Conservation (phyloP, 2,888 invertebrate genomes). For the Dione vanillae region DNA sequence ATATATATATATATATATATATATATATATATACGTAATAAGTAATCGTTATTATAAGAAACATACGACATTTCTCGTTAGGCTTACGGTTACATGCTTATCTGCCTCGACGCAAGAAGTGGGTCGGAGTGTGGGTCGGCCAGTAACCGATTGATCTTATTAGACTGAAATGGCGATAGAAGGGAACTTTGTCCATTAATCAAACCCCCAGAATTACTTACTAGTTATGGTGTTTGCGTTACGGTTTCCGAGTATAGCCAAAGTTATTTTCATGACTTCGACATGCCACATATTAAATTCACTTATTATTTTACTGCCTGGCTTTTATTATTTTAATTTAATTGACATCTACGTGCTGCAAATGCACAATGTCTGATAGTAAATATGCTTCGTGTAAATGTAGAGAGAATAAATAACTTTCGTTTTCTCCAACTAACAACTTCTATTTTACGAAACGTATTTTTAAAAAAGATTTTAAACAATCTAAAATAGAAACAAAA, state of each 20-base stretch:
- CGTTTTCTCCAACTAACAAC: no score
- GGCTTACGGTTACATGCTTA: constrained; percentile 22
- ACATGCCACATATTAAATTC: background rate
- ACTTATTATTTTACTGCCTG: background rate
- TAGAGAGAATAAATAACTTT: no score
- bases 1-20: background rate
- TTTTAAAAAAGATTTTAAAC: no score
- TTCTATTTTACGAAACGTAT: no score
- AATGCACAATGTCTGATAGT: no score
- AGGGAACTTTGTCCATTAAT: constrained; percentile 48
- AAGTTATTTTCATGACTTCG: constrained; percentile 24
- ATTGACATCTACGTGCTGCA: no score
- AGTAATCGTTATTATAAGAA: constrained; percentile 4
- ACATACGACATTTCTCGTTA: background rate
- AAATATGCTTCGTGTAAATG: no score
- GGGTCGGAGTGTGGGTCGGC: constrained; percentile 24
- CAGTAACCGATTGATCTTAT: constrained; percentile 44
- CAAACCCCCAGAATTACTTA: constrained; percentile 41
- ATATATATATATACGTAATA: no score
- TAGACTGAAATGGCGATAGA: constrained; percentile 43
- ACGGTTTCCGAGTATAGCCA: constrained; percentile 15
- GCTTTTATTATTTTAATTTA: no score
- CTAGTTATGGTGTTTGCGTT: constrained; percentile 37
- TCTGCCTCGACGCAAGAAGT: constrained; percentile 28
- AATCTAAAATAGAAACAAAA: background rate